Percentiles rank a stretch among this genome's conserved stretches.
phyloP scores from a whole-genome alignment of 2,797 vertebrate species.

The Urosaurus nigricauda region DNA sequence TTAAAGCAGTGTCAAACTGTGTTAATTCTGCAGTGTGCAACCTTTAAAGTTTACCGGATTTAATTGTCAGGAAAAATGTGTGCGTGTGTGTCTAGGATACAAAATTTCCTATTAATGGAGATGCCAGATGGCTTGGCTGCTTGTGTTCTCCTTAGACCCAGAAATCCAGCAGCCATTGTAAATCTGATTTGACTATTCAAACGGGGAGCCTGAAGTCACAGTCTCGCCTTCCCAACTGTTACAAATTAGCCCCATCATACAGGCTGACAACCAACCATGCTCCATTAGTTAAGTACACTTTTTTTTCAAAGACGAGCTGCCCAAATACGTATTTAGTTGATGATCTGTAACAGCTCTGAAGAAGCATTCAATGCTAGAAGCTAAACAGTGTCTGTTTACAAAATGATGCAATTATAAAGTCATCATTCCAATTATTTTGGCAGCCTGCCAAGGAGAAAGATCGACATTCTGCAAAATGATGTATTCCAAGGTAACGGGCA shows the following conservation, averaged over 20 bases:
- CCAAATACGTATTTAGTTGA: constrained; percentile 73
- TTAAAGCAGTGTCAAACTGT: too few species aligned
- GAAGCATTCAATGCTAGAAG: constrained; percentile 69
- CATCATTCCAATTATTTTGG: constrained; percentile 67
- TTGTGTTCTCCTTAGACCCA: background rate
- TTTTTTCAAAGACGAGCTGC: constrained; percentile 64
- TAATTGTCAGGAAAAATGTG: background rate
- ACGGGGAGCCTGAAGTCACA: constrained; percentile 17
- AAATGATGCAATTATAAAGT: constrained; percentile 74
- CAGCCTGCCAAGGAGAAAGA: constrained; percentile 48
- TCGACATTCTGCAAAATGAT: constrained; percentile 48
- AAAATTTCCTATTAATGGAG: constrained; percentile 4
- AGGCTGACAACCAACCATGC: constrained; percentile 53
- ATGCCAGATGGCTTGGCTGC: background rate
- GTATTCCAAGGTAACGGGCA: constrained; percentile 32
- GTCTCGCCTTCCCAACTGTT: background rate
- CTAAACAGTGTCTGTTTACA: constrained; percentile 75
- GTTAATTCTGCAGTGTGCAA: too few species aligned
- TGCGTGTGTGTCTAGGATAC: fast-evolving
- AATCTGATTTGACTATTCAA: fast-evolving
- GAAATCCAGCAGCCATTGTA: background rate
- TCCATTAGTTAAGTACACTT: constrained; percentile 53
- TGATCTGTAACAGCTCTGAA: constrained; percentile 65
- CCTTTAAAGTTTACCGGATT: background rate
- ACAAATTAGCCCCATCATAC: constrained; percentile 53